These are phyloP conservation scores for Odontocerum albicorne DNA, from an alignment of 2,888 invertebrate species.

Conservation along the genomic window DNA sequence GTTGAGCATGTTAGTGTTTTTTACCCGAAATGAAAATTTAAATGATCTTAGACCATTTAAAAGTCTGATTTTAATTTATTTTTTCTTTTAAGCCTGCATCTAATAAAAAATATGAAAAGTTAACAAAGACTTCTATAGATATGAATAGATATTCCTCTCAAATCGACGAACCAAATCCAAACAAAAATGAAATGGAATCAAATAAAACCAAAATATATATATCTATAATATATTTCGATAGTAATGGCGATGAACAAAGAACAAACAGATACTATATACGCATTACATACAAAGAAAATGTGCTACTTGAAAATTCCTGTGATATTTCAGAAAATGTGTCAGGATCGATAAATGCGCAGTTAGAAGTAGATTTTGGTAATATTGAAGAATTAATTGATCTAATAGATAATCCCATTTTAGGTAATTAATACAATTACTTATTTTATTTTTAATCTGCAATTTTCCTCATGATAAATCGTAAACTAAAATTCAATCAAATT, in stretches of 20 bases:
- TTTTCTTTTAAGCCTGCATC: too few relatives aligned
- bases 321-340: slow-evolving; percentile 11
- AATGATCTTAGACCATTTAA: too few relatives aligned
- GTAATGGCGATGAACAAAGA: slow-evolving; percentile 1
- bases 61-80: too few relatives aligned
- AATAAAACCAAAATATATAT: background rate
- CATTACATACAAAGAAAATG: slow-evolving; percentile 13
- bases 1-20: too few relatives aligned
- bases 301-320: slow-evolving; percentile 4
- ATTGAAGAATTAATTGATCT: slow-evolving; percentile 5
- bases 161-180: too few relatives aligned
- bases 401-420: slow-evolving; percentile 19
- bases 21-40: too few relatives aligned
- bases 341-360: slow-evolving; percentile 6
- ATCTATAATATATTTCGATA: background rate
- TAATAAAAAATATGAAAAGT: too few relatives aligned
- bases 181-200: background rate
- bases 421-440: background rate
- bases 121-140: too few relatives aligned
- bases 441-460: too few relatives aligned
- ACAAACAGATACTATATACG: slow-evolving; percentile 1
- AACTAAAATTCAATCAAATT: too few relatives aligned
- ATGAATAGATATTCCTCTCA: too few relatives aligned
- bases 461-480: too few relatives aligned
- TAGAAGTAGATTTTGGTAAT: slow-evolving; percentile 4